Evolutionary conservation across 1,140 invertebrate genomes (phyloP), one percentile per base, ranked within the genome.

Genomic region (Elysia chlorotica): DNA sequence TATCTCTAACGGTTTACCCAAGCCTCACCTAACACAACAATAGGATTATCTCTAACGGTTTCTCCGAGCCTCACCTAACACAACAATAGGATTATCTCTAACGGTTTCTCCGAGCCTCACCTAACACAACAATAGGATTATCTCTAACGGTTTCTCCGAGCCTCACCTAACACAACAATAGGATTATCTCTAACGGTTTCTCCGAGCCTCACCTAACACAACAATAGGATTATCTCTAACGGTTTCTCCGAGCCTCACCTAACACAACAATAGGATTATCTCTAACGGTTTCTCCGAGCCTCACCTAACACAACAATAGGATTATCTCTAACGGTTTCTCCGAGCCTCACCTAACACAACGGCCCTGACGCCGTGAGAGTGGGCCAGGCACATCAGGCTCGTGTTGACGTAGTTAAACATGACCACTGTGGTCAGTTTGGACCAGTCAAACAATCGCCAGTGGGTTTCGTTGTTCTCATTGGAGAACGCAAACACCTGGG

Each of bases 361-460:
- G 25, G 83, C 80, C 35, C 77, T 73, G 14, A 81, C 82, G 23
- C 79, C 78, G 63, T 85, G 62, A 37, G 76, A 71, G 74, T 87
- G 86, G 4, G 85, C 86, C 54, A 80, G 73, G 69, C 83, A 82
- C 71, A 86, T 78, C 21, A 87, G 72, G 2, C 84, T 76, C 0
- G 67, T n/a, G 65, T 83, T 79, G 48, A 79, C 48, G 56, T 82
- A 85, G 57, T 80, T 79, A 69, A 76, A 76, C 63, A 82, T 67
- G 35, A 38, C 31, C 14, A 63, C 23, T 63, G 61, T 63, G 5
- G 61, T 76, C 21, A 82, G 81, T 36, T 87, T 78, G n/a, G n/a
- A n/a, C n/a, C n/a, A n/a, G n/a, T n/a, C n/a, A n/a, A n/a, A n/a
- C n/a, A n/a, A n/a, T n/a, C n/a, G n/a, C n/a, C n/a, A n/a, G n/a